Percentiles rank a stretch among this genome's conserved stretches.
These are phyloP conservation scores for Empidonax traillii DNA, from an alignment of 2,113 vertebrate genomes.

Conservation along the genomic window DNA sequence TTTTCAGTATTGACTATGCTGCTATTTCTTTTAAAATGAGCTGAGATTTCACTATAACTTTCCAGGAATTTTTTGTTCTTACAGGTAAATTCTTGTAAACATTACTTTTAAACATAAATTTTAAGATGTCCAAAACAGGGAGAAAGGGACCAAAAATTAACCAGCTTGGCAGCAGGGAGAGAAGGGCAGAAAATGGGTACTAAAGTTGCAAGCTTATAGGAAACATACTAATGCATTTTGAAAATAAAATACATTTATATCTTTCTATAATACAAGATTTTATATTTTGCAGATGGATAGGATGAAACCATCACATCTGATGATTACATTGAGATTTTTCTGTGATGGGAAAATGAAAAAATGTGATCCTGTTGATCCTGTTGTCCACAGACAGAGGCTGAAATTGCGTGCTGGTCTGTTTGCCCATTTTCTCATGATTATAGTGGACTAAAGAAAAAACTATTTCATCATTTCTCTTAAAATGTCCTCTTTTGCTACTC, in stretches of 20 bases:
- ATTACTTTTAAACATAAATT: not conserved
- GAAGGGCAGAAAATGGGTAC: not conserved
- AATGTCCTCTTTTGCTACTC: not conserved
- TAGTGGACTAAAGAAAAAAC: not conserved
- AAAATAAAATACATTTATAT: not conserved
- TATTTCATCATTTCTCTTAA: not conserved
- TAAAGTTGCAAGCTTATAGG: not conserved
- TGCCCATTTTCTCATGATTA: not conserved
- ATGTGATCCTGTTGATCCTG: too few species aligned
- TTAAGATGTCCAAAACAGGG: not conserved
- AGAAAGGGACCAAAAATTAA: not conserved
- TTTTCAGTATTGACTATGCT: not conserved
- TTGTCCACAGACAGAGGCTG: not conserved
- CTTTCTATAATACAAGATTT: not conserved
- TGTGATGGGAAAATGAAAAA: not conserved
- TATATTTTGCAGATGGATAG: not conserved
- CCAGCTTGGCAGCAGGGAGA: accelerated
- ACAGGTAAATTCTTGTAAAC: not conserved
- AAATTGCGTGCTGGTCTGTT: not conserved
- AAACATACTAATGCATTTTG: not conserved
- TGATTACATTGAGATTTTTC: not conserved
- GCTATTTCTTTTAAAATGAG: not conserved
- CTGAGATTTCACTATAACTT: not conserved
- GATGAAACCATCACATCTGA: not conserved
- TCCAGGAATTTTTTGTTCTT: not conserved